Evolutionary conservation across 92 coral and sea anemone species (phyloP), one percentile per base, ranked within the genome.

Genomic region (Phenganax subtilis): DNA sequence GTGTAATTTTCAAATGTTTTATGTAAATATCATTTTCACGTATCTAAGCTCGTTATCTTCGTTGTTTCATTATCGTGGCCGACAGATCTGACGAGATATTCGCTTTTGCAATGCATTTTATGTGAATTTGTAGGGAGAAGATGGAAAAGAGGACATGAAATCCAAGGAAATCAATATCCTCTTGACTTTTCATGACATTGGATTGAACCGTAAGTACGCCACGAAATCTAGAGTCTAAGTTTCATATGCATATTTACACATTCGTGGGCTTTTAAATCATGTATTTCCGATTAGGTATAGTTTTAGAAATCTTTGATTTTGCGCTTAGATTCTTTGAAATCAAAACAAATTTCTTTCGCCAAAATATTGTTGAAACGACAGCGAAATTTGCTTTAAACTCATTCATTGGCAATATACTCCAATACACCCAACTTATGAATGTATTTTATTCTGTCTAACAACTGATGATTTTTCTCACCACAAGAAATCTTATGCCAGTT

Each of bases 101-200:
- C 17, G 8, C 10, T 0, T 37, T 12, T 37, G 31, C n/a, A 58
- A 30, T 37, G 51, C 53, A 57, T 31, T 77, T 20, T 74, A 20
- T 81, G 54, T 8, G 17, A 29, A 29, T 51, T 69, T 75, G 2
- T 29, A 91, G 99, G 99, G 99, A 55, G 99, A 96, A 57, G 91
- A 89, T 78, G 67, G 62, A 64, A 76, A 86, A 55, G 91, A 91
- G 14, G 89, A 89, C 69, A 28, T 90, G 65, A 92, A 96, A 60
- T 88, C 84, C 37, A 96, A 90, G 84, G 91, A 86, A 90, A 96
- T 90, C 85, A 97, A 96, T 59, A 93, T 92, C 29, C 79, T 96
- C 90, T 81, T 96, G 62, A 96, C 99, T 59, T 96, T 96, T 85
- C 99, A 96, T 67, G 99, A 96, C 88, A 85, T 96, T 20, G 99